Evolutionary conservation across 2,888 invertebrate species (phyloP).

Genomic region (Oeneis ivallda): DNA sequence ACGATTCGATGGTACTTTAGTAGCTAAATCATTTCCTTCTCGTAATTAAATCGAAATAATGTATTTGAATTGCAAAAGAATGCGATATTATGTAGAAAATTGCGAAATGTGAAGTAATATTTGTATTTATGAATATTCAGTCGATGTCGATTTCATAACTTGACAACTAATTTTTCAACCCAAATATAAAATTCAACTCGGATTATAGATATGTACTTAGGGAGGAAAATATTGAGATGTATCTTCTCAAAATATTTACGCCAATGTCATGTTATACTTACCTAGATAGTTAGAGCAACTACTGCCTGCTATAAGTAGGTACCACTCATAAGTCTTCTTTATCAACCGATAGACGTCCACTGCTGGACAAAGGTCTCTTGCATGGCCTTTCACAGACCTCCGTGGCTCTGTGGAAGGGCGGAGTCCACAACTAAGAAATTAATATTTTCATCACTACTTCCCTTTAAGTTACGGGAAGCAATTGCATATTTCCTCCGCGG

Average conservation of each 20-base stretch:
- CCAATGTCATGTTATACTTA: no score
- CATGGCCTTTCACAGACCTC: no score
- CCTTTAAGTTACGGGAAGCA: conserved; percentile 15
- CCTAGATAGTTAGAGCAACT: no score
- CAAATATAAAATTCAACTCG: background rate
- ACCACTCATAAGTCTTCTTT: no score
- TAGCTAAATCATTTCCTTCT: conserved; percentile 29
- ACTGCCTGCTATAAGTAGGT: no score
- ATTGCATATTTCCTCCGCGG: conserved; percentile 28
- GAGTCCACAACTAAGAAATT: no score
- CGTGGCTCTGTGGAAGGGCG: no score
- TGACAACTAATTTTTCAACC: background rate
- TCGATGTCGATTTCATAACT: background rate
- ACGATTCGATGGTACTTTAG: conserved; percentile 20
- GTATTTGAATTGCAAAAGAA: conserved; percentile 20
- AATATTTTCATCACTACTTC: background rate
- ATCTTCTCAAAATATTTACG: no score
- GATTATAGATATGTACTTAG: no score
- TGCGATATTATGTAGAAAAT: conserved; percentile 17
- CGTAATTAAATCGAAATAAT: conserved; percentile 21
- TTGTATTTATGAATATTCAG: conserved; percentile 9
- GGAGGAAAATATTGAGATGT: no score
- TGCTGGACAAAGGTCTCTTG: no score
- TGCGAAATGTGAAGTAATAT: conserved; percentile 15
- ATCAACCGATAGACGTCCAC: no score